phyloP scores from a whole-genome alignment of 2,797 vertebrate species.

The Mormyrops attenuatus region DNA sequence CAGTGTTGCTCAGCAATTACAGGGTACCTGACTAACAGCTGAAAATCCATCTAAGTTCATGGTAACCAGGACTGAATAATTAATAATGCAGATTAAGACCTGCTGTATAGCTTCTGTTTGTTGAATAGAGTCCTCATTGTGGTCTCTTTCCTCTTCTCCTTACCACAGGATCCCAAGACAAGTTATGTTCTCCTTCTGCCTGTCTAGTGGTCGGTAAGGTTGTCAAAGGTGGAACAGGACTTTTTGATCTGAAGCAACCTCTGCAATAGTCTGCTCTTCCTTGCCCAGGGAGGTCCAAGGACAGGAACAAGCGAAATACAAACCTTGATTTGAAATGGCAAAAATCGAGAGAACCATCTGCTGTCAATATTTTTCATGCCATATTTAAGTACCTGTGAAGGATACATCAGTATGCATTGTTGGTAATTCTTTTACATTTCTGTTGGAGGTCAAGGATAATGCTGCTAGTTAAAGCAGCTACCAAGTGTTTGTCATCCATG shows the following conservation, averaged over 20 bases:
- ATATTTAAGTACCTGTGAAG: background rate
- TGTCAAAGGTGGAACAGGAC: constrained; percentile 88
- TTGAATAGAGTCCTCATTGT: background rate
- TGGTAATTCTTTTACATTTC: background rate
- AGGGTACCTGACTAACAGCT: background rate
- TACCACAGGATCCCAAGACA: constrained; percentile 73
- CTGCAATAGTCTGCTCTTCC: constrained; percentile 57
- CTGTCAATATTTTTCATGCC: background rate
- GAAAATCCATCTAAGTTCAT: background rate
- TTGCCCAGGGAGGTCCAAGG: background rate
- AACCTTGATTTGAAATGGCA: background rate
- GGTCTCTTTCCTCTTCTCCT: background rate
- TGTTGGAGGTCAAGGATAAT: background rate
- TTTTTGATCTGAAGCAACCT: constrained; percentile 94
- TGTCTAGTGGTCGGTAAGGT: constrained; percentile 90
- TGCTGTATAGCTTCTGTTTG: background rate
- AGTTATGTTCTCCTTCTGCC: constrained; percentile 83
- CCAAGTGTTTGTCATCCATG: background rate
- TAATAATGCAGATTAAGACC: background rate
- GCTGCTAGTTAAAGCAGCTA: background rate
- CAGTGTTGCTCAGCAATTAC: background rate
- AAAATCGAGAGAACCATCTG: background rate
- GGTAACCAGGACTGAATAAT: background rate
- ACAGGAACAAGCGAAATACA: background rate
- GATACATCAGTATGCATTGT: background rate